Base-by-base conservation (phyloP, 37 sponge, comb jelly and placozoan genomes). In the Geodia barretti region DNA sequence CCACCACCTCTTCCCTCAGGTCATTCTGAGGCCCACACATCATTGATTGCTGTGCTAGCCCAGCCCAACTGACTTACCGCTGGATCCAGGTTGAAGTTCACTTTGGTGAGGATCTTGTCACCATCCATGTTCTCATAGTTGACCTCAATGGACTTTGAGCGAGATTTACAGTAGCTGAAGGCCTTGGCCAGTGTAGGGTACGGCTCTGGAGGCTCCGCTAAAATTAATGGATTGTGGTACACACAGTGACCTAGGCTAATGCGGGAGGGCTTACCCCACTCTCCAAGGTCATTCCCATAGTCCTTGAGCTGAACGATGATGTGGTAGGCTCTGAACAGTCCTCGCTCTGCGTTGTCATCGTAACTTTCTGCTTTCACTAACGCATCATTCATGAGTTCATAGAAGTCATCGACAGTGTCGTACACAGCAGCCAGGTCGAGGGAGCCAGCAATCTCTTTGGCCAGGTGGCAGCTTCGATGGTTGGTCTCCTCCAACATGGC, bases 401-500 rank as follows among this genome's bases (percentile, higher is more conserved):
- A 81, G 73, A 90, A 90, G 73, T 77, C 76, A 17, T 33, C 82
- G 42, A 90, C 41, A 0, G 86, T 76, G 30, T 63, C 41, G 32
- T 67, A 47, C 19, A 79, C 54, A 24, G 28, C 58, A 23, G 8
- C 59, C 21, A 84, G 38, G 60, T 84, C 78, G 61, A 84, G 61
- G 1, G 36, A 39, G 34, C 62, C 70, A 29, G 60, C 68, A 38
- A 84, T 41, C 62, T 74, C 80, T 30, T 63, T 0, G 38, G 64
- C 83, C n/a, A 90, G 76, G 5, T 68, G 38, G 36, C 35, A 60
- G 25, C 77, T 80, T 41, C 74, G 28, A 11, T 60, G 21, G 59
- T 68, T 72, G 17, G 85, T 90, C 43, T 84, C 85, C 60, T 90
- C 90, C 41, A 79, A 30, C 85, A 90, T 84, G 19, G 63, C 86